Evolutionary conservation across 2,797 vertebrate species (phyloP), one percentile per base, ranked within the genome.

Genomic region (Botia almorhae): DNA sequence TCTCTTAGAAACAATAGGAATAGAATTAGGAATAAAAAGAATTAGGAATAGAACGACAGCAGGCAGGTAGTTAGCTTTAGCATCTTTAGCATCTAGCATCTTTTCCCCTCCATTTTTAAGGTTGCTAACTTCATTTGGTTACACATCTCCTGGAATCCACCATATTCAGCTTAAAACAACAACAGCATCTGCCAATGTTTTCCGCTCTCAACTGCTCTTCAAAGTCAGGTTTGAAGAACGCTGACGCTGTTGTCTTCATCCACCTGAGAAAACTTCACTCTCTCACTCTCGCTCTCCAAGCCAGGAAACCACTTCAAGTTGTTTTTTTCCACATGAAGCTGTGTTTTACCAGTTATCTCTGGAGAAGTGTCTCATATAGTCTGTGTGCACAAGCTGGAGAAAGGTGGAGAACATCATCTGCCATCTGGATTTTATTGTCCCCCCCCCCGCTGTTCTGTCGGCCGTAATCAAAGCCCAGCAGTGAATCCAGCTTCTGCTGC

Each of bases 321-420:
- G 43, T 46, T 10, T 11, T 26, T 60, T 26, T 60, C 10, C 19
- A 61, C 0, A 33, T 53, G 29, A 29, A 58, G 33, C 26, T n/a
- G n/a, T 63, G 58, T 63, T 70, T 71, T 55, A 65, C 60, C 69
- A 78, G 67, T 73, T 82, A 75, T 75, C 53, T 63, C 21, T 74
- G 39, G 61, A 23, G 23, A 48, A 23, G 58, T 29, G 29, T 81
- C 63, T 81, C 39, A 50, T 46, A 68, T 51, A 23, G 21, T 64
- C 12, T 48, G 16, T 56, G 48, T 71, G 80, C 56, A 51, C 46
- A 17, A 48, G 76, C 23, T 48, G 56, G 51, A 74, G 65, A 48
- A 17, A 60, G 76, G 43, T 48, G 56, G 51, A 74, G 65, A 74
- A 65, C 60, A 74, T 67, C 50, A 43, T 33, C 43, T 72, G 46